phyloP scores from a whole-genome alignment of 2,888 invertebrate genomes.

The Trichogramma evanescens region DNA sequence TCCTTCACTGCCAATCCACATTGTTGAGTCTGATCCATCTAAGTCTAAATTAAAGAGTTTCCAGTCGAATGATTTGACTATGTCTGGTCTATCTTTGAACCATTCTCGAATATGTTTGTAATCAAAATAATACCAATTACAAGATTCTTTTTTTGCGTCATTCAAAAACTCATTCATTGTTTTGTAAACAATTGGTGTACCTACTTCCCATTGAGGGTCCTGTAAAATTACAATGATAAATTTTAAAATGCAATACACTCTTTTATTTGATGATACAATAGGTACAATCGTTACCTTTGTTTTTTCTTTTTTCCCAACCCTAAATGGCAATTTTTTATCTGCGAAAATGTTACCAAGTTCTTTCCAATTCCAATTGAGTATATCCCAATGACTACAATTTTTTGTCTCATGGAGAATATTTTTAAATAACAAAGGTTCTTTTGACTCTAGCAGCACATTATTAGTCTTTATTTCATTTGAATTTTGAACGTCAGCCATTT shows the following conservation, averaged over 20 bases:
- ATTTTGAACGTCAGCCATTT: too few relatives aligned
- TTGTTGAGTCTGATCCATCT: slow-evolving; percentile 62
- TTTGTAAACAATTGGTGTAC: slow-evolving; percentile 55
- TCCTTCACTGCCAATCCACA: slow-evolving; percentile 82
- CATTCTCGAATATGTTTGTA: slow-evolving; percentile 73
- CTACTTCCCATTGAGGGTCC: slow-evolving; percentile 75
- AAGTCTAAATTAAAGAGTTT: slow-evolving; percentile 66
- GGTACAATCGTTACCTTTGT: slow-evolving; percentile 36
- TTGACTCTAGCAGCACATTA: slow-evolving; percentile 17
- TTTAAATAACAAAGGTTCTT: slow-evolving; percentile 53
- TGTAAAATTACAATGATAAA: slow-evolving; percentile 19
- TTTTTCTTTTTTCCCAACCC: slow-evolving; percentile 46
- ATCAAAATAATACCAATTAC: slow-evolving; percentile 75
- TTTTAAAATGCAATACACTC: background rate
- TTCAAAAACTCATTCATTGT: slow-evolving; percentile 60
- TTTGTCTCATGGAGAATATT: slow-evolving; percentile 43
- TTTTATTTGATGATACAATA: too few relatives aligned
- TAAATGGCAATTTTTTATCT: slow-evolving; percentile 54
- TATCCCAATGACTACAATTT: slow-evolving; percentile 50
- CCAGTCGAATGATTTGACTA: slow-evolving; percentile 59
- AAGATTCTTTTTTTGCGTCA: slow-evolving; percentile 28
- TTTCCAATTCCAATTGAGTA: slow-evolving; percentile 55
- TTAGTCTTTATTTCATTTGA: too few relatives aligned
- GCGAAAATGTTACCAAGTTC: slow-evolving; percentile 57
- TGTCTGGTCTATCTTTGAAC: slow-evolving; percentile 54